Evolutionary conservation across 1,140 invertebrate genomes (phyloP).

Genomic region (Drosophila varians): DNA sequence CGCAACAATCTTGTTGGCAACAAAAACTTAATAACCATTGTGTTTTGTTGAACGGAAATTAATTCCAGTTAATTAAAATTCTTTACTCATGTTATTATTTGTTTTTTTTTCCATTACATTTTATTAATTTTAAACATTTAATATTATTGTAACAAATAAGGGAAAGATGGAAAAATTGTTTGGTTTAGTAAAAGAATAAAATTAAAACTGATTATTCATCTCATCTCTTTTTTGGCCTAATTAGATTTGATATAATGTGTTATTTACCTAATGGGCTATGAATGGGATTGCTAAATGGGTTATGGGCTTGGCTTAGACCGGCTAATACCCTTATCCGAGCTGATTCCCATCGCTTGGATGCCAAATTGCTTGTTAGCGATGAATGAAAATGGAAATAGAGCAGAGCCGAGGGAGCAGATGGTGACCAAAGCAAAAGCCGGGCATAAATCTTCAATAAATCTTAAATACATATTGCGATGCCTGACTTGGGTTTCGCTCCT

Average conservation of each 20-base stretch:
- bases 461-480: conserved; percentile 66
- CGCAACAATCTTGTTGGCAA: too few relatives aligned
- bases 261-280: neutral
- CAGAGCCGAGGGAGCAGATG: conserved; percentile 23
- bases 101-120: too few relatives aligned
- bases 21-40: too few relatives aligned
- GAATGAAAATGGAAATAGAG: conserved; percentile 35
- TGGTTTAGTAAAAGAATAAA: too few relatives aligned
- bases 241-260: too few relatives aligned
- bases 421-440: conserved; percentile 52
- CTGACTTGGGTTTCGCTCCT: conserved; percentile 29
- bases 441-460: conserved; percentile 76
- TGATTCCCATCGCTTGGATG: too few relatives aligned
- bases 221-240: too few relatives aligned
- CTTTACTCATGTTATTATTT: neutral
- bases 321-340: conserved; percentile 1
- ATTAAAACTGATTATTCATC: too few relatives aligned
- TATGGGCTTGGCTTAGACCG: neutral
- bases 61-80: neutral
- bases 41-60: neutral
- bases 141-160: too few relatives aligned
- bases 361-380: conserved; percentile 54
- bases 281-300: neutral
- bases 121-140: too few relatives aligned
- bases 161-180: too few relatives aligned